These are phyloP conservation scores for Taxidea taxus DNA, from an alignment of 2,113 vertebrate genomes.

Conservation along the genomic window DNA sequence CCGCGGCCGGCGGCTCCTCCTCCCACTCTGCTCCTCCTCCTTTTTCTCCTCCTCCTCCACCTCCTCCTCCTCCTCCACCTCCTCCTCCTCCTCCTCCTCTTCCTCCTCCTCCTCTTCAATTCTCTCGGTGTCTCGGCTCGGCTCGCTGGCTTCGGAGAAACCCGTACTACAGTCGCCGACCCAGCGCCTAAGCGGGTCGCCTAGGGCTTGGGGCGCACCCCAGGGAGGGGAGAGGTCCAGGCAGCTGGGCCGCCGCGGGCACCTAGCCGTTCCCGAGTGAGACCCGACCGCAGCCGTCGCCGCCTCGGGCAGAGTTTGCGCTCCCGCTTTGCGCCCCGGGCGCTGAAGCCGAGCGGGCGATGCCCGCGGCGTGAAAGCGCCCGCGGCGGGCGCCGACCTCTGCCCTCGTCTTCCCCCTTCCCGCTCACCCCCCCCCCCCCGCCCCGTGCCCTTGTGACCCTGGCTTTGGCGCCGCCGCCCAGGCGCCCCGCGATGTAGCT, in stretches of 20 bases:
- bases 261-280: slow-evolving; percentile 71
- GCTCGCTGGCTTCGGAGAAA: slow-evolving; percentile 69
- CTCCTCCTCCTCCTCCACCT: slow-evolving; percentile 72
- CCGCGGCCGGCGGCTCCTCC: slow-evolving; percentile 78
- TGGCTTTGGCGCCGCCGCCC: slow-evolving; percentile 74
- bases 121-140: slow-evolving; percentile 68
- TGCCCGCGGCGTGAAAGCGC: slow-evolving; percentile 81
- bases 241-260: slow-evolving; percentile 47
- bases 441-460: slow-evolving; percentile 65
- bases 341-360: slow-evolving; percentile 53
- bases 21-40: slow-evolving; percentile 73
- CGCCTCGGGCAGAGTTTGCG: slow-evolving; percentile 69
- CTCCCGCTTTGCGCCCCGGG: slow-evolving; percentile 66
- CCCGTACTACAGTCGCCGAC: slow-evolving; percentile 53
- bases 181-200: slow-evolving; percentile 51
- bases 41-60: slow-evolving; percentile 46
- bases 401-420: slow-evolving; percentile 51
- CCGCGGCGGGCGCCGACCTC: slow-evolving; percentile 72
- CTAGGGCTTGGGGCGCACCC: slow-evolving; percentile 53
- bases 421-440: slow-evolving; percentile 76
- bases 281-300: slow-evolving; percentile 66
- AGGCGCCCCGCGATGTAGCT: slow-evolving; percentile 76
- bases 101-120: slow-evolving; percentile 71
- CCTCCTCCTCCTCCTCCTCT: slow-evolving; percentile 38
- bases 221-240: slow-evolving; percentile 53